Evolutionary conservation across 2,888 invertebrate genomes (phyloP), one percentile per base, ranked within the genome.

Genomic region (Trypoxylon attenuatum): DNA sequence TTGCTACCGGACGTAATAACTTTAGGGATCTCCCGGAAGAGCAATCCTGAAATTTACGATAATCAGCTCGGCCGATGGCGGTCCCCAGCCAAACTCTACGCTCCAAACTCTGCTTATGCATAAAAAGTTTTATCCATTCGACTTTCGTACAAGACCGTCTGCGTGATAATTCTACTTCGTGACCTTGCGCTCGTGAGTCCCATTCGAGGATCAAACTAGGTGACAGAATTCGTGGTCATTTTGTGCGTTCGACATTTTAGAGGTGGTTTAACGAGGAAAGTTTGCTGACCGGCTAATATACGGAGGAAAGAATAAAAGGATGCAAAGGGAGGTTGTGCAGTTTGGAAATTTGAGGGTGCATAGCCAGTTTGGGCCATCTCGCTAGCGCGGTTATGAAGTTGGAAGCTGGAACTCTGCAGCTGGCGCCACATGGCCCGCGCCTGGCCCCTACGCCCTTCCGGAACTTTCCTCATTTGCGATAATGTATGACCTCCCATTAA

Each of bases 381-480:
- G 69, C 59, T 69, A 60, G 53, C 46, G 33, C 69, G 77, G 83
- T 80, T 83, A 82, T 82, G 82, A 84, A 83, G 82, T 83, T 83
- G 78, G 80, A 74, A 79, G 81, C 79, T 78, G 75, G 78, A 79
- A 73, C 72, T 75, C 61, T 58, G 78, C 84, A 83, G 78, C 82
- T 84, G 84, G 77, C 76, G 81, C 83, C 82, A 78, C 84, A 80
- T 84, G 83, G 81, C 68, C 58, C 62, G 51, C 39, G 25, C 50
- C 60, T 50, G 50, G 53, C 68, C 53, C 51, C 53, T 51, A 57
- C 39, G 60, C 69, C 65, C 69, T 61, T 70, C 67, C 66, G 73
- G 71, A 84, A 84, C 84, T 84, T 84, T 84, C 79, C 84, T 83
- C 84, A 84, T 84, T 84, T 84, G 82, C 80, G 82, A 82, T 84